phyloP scores from a whole-genome alignment of 2,797 vertebrate species.

The Ptychadena robeensis region DNA sequence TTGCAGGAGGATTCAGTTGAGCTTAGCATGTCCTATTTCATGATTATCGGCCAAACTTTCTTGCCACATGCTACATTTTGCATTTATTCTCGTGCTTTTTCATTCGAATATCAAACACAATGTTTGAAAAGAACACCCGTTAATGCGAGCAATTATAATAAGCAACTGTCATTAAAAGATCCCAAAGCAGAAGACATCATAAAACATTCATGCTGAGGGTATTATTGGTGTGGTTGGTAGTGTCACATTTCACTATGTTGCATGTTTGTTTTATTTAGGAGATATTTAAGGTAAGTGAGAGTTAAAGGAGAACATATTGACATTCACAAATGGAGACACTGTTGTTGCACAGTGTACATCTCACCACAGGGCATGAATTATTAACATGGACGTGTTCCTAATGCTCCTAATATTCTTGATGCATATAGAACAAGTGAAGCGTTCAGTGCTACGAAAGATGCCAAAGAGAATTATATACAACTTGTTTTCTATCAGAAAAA shows the following conservation, averaged over 20 bases:
- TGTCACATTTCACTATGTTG: slow-evolving; percentile 24
- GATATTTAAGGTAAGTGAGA: not conserved
- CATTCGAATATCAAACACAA: no score
- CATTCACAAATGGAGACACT: slow-evolving; percentile 28
- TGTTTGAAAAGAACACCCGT: no score
- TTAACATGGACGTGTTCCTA: slow-evolving; percentile 34
- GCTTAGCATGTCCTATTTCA: no score
- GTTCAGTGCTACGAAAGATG: slow-evolving; percentile 1
- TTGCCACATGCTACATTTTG: no score
- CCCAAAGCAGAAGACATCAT: not conserved
- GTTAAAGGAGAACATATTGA: slow-evolving; percentile 41
- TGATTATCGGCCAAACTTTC: no score
- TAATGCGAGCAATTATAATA: no score
- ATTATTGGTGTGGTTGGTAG: not conserved
- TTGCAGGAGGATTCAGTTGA: no score
- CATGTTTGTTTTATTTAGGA: slow-evolving; percentile 20
- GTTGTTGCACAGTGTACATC: slow-evolving; percentile 19
- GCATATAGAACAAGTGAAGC: slow-evolving; percentile 24
- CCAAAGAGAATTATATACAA: slow-evolving; percentile 19
- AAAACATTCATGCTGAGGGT: not conserved
- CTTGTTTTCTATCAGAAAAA: not conserved
- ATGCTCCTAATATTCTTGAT: slow-evolving; percentile 49
- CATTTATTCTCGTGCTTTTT: no score
- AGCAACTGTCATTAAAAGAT: not conserved
- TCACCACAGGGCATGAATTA: slow-evolving; percentile 46